Evolutionary conservation across 2,113 vertebrate genomes (phyloP).

Genomic region (Chloropsis cyanopogon): DNA sequence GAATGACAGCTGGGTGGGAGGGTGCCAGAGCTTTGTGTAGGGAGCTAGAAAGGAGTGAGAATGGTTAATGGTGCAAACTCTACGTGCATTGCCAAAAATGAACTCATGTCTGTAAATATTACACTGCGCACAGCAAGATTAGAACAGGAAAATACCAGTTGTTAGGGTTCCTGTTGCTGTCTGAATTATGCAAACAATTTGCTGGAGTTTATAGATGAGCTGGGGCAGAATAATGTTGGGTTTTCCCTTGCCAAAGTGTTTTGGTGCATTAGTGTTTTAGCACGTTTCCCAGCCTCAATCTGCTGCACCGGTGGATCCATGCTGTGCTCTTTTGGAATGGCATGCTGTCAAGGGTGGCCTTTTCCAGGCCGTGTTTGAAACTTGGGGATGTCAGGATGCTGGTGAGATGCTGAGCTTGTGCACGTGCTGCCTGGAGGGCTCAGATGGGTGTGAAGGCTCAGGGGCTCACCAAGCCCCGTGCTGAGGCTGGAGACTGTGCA

Average conservation of each 20-base stretch:
- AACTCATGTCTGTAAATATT: slow-evolving; percentile 25
- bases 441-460: neutral
- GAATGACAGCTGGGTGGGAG: neutral
- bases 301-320: neutral
- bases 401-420: neutral
- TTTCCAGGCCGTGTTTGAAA: neutral
- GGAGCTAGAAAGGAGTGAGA: neutral
- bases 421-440: neutral
- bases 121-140: neutral
- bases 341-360: neutral
- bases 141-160: slow-evolving; percentile 16
- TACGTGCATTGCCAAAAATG: neutral
- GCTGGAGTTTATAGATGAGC: neutral
- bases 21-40: neutral
- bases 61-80: neutral
- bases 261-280: neutral
- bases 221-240: neutral
- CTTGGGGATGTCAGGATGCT: neutral
- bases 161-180: slow-evolving; percentile 10
- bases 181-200: slow-evolving; percentile 37
- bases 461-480: neutral
- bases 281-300: neutral
- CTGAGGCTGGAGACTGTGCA: neutral
- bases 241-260: neutral
- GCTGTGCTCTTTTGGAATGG: neutral